A percentile compares a stretch with the other conserved stretches of the same genome.
These are phyloP conservation scores for Chaetodon auriga DNA, from an alignment of 2,113 vertebrate species.

Conservation along the genomic window DNA sequence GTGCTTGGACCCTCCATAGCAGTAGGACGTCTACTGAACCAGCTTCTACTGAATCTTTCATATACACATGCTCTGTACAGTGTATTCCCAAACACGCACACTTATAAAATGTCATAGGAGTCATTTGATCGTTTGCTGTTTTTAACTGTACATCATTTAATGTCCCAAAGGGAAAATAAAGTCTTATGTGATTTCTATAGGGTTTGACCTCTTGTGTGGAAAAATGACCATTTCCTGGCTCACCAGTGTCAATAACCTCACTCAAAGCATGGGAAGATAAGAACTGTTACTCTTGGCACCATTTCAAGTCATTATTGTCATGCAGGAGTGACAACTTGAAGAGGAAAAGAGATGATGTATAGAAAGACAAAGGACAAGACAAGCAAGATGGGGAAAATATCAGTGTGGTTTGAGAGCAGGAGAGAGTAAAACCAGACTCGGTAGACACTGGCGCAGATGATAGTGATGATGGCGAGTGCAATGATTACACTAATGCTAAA, in stretches of 20 bases:
- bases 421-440: not conserved
- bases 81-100: constrained; percentile 23
- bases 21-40: not conserved
- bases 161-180: constrained; percentile 10
- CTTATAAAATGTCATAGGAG: constrained; percentile 6
- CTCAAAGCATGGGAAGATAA: constrained; percentile 21
- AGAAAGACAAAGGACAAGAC: not conserved
- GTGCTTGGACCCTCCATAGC: constrained; percentile 13
- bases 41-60: not conserved
- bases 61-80: not conserved
- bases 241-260: not conserved
- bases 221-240: constrained; percentile 20
- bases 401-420: not conserved
- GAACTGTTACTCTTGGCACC: constrained; percentile 8
- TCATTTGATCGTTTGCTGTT: not conserved
- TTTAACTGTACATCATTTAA: not conserved
- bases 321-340: constrained; percentile 12
- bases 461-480: not conserved
- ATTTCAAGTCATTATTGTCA: not conserved
- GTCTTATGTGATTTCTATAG: constrained; percentile 6
- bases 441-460: no score
- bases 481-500: not conserved
- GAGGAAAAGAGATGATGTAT: not conserved
- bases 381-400: not conserved
- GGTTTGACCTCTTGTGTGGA: constrained; percentile 2